Evolutionary conservation across 30 jellyfish, hydroid and myxozoan species (phyloP).

Genomic region (Phacellophora camtschatica): DNA sequence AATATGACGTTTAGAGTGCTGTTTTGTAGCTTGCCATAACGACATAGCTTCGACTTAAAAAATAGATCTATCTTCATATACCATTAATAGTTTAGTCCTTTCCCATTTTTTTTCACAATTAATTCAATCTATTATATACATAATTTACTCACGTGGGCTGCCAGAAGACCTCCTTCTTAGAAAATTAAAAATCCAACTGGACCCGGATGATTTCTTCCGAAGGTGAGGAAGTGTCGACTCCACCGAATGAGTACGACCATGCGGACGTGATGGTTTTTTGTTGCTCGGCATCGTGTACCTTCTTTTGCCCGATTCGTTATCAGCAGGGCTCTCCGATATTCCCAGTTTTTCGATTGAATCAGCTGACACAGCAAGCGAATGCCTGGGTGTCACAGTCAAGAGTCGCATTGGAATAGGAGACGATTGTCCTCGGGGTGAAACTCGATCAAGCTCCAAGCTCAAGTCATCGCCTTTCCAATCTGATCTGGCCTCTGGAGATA

Average conservation of each 20-base stretch:
- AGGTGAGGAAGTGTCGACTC: constrained; percentile 44
- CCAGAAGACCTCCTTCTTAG: constrained; percentile 17
- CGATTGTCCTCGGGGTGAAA: neutral
- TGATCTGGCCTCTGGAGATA: neutral
- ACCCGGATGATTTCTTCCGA: constrained; percentile 34
- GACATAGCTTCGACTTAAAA: too few species aligned
- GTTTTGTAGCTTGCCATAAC: too few species aligned
- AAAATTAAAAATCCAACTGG: constrained; percentile 38
- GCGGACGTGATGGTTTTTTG: constrained; percentile 31
- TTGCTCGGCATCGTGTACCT: constrained; percentile 63
- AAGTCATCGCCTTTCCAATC: neutral
- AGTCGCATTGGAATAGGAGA: too few species aligned
- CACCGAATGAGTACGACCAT: constrained; percentile 40
- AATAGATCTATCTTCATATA: too few species aligned
- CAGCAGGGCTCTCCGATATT: constrained; percentile 1
- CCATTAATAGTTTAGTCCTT: too few species aligned
- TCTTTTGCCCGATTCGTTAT: neutral
- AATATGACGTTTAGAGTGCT: too few species aligned
- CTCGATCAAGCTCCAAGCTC: neutral
- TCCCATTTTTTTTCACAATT: too few species aligned
- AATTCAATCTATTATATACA: neutral
- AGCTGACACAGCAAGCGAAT: constrained; percentile 38
- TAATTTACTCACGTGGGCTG: constrained; percentile 33
- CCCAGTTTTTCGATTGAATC: constrained; percentile 54
- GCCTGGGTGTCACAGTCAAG: neutral